Evolutionary conservation across 2,797 vertebrate genomes (phyloP).

Genomic region (Vultur gryphus): DNA sequence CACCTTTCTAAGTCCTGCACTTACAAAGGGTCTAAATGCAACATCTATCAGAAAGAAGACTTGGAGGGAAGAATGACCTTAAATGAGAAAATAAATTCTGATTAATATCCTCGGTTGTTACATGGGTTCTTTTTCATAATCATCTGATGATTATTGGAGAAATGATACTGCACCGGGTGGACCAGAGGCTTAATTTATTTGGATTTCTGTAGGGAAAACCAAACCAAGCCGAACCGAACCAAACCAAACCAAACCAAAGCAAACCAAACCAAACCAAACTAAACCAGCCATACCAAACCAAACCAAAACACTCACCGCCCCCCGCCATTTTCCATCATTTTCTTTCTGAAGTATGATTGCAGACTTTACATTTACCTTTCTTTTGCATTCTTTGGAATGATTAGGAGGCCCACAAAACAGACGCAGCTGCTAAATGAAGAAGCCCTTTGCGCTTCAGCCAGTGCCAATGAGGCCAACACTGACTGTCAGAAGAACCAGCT

Average conservation of each 20-base stretch:
- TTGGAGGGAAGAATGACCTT: not conserved
- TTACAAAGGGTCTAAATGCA: not conserved
- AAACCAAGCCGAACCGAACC: not conserved
- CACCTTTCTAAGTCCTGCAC: not conserved
- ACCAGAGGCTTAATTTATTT: not conserved
- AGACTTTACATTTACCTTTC: not conserved
- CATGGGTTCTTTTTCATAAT: not conserved
- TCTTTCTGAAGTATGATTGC: not conserved
- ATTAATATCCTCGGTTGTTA: not conserved
- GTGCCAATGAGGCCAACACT: not conserved
- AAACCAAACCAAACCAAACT: not conserved
- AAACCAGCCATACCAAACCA: not conserved
- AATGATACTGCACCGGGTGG: not conserved
- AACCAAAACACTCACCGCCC: rapidly evolving
- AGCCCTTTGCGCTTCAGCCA: not conserved
- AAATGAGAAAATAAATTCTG: not conserved
- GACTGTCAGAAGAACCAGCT: not conserved
- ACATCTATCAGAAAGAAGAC: not conserved
- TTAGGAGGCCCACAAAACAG: not conserved
- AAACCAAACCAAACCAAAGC: not conserved
- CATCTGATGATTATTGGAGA: not conserved
- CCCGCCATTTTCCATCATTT: rapidly evolving
- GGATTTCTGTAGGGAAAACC: not conserved
- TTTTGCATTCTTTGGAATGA: not conserved
- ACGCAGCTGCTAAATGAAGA: not conserved